Percentiles rank a stretch among this genome's conserved stretches.
Evolutionary conservation across 1,140 invertebrate genomes (phyloP).

Genomic region (Archivesica marissinica): DNA sequence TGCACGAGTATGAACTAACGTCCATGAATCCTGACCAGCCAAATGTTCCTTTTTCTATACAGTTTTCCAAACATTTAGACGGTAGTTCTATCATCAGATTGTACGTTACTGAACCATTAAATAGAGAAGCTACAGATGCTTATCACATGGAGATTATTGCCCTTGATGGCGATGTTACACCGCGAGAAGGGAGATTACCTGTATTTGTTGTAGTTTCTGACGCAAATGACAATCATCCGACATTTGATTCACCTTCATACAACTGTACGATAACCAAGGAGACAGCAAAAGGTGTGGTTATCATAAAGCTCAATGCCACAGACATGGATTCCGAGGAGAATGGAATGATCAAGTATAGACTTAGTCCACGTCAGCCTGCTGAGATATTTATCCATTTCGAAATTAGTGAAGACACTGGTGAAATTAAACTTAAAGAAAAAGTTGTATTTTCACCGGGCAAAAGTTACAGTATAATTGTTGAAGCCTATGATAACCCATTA

Average conservation of each 20-base stretch:
- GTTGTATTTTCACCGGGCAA: constrained; percentile 47
- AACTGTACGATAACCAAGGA: constrained; percentile 49
- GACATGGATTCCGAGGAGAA: constrained; percentile 39
- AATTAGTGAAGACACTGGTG: constrained; percentile 48
- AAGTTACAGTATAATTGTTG: constrained; percentile 51
- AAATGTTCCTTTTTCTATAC: constrained; percentile 71
- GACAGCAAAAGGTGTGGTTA: constrained; percentile 4
- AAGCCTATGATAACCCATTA: constrained; percentile 56
- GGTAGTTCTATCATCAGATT: constrained; percentile 53
- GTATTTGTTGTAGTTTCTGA: constrained; percentile 37
- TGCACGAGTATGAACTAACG: constrained; percentile 71
- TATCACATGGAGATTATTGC: constrained; percentile 48
- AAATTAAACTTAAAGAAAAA: constrained; percentile 41
- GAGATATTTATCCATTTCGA: constrained; percentile 48
- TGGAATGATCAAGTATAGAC: constrained; percentile 42
- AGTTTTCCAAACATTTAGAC: constrained; percentile 66
- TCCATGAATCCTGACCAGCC: constrained; percentile 44
- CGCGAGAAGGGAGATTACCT: constrained; percentile 31
- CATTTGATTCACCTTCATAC: constrained; percentile 30
- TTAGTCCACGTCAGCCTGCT: constrained; percentile 42
- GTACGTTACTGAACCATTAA: constrained; percentile 41
- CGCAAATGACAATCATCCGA: constrained; percentile 55
- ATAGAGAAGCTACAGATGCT: constrained; percentile 42
- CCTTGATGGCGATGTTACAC: constrained; percentile 45
- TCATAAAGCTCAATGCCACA: constrained; percentile 40